Percentiles rank a stretch among this genome's conserved stretches.
Conservation (phyloP, 2,888 invertebrate genomes). For the Pogonocherus hispidulus region DNA sequence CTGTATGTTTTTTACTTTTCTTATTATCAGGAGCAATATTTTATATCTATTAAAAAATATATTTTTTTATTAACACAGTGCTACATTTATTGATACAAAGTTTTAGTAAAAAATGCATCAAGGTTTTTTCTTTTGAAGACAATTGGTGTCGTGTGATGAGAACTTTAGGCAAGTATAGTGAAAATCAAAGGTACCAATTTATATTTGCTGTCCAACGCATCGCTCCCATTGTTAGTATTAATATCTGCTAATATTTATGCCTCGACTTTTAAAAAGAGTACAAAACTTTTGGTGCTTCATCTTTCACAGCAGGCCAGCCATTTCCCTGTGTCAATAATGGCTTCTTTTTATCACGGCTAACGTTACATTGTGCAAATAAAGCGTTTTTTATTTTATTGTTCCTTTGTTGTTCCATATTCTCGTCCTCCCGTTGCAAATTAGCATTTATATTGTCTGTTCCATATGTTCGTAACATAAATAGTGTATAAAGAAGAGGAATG, state of each 20-base stretch:
- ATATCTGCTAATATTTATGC: not conserved
- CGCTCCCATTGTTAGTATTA: not conserved
- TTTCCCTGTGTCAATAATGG: not conserved
- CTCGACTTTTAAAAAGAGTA: not conserved
- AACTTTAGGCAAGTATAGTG: too few relatives aligned
- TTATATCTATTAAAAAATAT: too few relatives aligned
- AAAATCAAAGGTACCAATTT: not conserved
- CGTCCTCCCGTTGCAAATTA: conserved; percentile 2
- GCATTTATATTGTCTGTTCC: conserved; percentile 2
- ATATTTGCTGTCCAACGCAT: not conserved
- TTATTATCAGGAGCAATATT: too few relatives aligned
- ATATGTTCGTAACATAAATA: not conserved
- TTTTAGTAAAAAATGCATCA: too few relatives aligned
- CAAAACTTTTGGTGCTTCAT: not conserved
- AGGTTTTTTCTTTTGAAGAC: too few relatives aligned
- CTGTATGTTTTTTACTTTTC: too few relatives aligned
- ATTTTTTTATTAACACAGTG: too few relatives aligned
- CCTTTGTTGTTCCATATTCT: not conserved
- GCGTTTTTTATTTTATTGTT: conserved; percentile 1
- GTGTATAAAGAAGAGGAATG: not conserved
- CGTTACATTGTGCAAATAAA: not conserved
- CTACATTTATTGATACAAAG: too few relatives aligned
- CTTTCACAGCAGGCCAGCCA: not conserved
- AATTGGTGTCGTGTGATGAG: too few relatives aligned
- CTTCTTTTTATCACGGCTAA: not conserved